Conservation (phyloP, 1,140 invertebrate genomes). For the Drosophila paulistorum region DNA sequence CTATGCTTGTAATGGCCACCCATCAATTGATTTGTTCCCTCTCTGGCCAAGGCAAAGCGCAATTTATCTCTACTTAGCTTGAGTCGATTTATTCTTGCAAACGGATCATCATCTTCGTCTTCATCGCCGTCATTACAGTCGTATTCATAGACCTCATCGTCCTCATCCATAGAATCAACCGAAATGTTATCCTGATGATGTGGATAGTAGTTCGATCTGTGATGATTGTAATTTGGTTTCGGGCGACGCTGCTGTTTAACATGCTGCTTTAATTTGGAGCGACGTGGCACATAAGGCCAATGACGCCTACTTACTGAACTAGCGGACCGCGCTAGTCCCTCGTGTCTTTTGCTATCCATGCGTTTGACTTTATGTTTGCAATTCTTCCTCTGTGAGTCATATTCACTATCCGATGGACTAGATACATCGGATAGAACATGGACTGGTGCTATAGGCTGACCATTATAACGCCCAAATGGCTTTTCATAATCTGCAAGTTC, state of each 20-base stretch:
- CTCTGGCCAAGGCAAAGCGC: conserved; percentile 59
- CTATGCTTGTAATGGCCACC: conserved; percentile 52
- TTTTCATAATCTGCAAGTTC: conserved; percentile 50
- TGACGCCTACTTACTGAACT: not conserved
- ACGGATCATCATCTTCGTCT: conserved; percentile 38
- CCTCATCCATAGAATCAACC: conserved; percentile 52
- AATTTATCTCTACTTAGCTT: conserved; percentile 64
- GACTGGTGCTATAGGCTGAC: conserved; percentile 32
- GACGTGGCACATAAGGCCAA: not conserved
- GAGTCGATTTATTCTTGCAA: conserved; percentile 35
- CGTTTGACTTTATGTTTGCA: conserved; percentile 40
- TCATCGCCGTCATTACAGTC: conserved; percentile 51
- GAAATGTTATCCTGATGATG: conserved; percentile 26
- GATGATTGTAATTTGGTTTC: conserved; percentile 2
- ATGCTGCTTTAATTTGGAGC: not conserved
- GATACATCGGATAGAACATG: conserved; percentile 62
- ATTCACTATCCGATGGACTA: conserved; percentile 54
- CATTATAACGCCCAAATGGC: conserved; percentile 19
- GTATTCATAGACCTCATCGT: conserved; percentile 54
- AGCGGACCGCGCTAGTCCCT: not conserved
- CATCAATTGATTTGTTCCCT: conserved; percentile 34
- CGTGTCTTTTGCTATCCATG: conserved; percentile 23
- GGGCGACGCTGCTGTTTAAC: not conserved
- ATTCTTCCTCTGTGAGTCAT: conserved; percentile 39
- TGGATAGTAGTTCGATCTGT: conserved; percentile 14